Evolutionary conservation across 1,140 invertebrate species (phyloP).

Genomic region (Adelges cooleyi): DNA sequence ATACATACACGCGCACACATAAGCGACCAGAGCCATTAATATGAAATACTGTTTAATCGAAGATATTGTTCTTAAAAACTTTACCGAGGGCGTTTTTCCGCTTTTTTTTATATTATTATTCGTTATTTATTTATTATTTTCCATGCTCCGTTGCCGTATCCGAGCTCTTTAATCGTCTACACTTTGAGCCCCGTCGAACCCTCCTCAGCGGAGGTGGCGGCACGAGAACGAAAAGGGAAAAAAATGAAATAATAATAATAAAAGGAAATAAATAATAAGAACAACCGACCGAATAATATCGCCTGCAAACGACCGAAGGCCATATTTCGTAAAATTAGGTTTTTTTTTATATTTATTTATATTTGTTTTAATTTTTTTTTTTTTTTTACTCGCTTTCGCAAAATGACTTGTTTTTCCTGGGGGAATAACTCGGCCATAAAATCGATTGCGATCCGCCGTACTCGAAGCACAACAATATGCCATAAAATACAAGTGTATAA

Average conservation of each 20-base stretch:
- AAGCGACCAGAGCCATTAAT: constrained; percentile 25
- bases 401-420: constrained; percentile 27
- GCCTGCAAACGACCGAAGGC: constrained; percentile 27
- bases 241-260: constrained; percentile 22
- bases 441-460: constrained; percentile 16
- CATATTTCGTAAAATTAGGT: constrained; percentile 29
- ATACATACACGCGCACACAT: background rate
- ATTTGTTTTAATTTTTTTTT: background rate
- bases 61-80: constrained; percentile 29
- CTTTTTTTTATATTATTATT: constrained; percentile 25
- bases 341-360: constrained; percentile 23
- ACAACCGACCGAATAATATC: constrained; percentile 29
- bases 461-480: background rate
- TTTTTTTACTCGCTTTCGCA: background rate
- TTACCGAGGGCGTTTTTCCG: constrained; percentile 26
- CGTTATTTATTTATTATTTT: constrained; percentile 29
- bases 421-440: background rate
- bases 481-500: too few species aligned
- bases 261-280: constrained; percentile 29
- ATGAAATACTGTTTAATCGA: constrained; percentile 29
- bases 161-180: constrained; percentile 25
- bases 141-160: background rate
- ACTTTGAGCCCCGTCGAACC: constrained; percentile 28
- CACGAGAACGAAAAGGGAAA: background rate
- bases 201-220: background rate